Evolutionary conservation across 2,888 invertebrate genomes (phyloP).

Genomic region (Drosophila helvetica): DNA sequence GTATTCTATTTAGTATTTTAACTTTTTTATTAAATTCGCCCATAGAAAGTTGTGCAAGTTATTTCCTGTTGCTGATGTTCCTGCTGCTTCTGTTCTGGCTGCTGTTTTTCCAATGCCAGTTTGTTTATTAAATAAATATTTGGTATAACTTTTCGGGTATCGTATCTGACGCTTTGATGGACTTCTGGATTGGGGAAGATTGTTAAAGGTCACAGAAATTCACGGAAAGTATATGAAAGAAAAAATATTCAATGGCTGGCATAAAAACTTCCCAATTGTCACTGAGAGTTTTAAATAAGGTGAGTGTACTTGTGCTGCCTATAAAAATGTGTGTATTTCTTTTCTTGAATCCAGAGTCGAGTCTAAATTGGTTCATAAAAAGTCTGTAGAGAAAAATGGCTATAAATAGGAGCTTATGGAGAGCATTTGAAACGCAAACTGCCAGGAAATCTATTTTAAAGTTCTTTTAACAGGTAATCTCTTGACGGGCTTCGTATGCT

Average conservation of each 20-base stretch:
- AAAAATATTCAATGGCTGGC: slow-evolving; percentile 39
- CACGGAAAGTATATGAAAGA: not conserved
- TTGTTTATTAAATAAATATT: slow-evolving; percentile 77
- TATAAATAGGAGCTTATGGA: too few relatives aligned
- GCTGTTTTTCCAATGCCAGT: slow-evolving; percentile 49
- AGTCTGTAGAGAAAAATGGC: not conserved
- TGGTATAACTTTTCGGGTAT: slow-evolving; percentile 58
- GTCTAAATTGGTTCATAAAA: not conserved
- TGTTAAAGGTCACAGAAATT: slow-evolving; percentile 17
- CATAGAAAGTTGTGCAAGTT: slow-evolving; percentile 50
- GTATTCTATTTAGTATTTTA: slow-evolving; percentile 58
- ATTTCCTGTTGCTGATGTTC: slow-evolving; percentile 28
- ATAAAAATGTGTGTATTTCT: not conserved
- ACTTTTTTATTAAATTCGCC: slow-evolving; percentile 69
- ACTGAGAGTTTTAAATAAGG: slow-evolving; percentile 2
- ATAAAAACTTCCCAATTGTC: slow-evolving; percentile 30
- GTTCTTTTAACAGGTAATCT: not conserved
- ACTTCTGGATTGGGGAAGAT: slow-evolving; percentile 22
- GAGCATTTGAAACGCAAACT: not conserved
- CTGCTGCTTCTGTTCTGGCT: slow-evolving; percentile 18
- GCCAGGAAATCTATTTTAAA: not conserved
- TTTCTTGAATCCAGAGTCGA: not conserved
- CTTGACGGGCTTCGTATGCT: too few relatives aligned
- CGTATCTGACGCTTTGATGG: slow-evolving; percentile 40
- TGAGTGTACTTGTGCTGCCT: not conserved